Evolutionary conservation across 2,113 vertebrate genomes (phyloP), one percentile per base, ranked within the genome.

Genomic region (Corythornis cristatus): DNA sequence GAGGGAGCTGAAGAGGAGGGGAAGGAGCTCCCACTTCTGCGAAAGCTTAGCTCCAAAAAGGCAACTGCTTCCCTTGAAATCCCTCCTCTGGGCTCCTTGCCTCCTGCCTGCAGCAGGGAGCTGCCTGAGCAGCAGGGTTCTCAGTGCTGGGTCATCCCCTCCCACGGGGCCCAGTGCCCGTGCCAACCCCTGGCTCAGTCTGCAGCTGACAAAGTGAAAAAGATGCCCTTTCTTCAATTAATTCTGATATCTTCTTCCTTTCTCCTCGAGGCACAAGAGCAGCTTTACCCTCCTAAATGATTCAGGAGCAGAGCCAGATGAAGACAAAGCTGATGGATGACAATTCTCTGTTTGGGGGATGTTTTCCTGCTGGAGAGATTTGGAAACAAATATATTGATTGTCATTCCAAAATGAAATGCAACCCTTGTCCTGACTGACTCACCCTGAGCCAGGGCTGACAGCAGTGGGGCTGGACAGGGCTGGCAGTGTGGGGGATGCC

Each of bases 301-400:
- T 89, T 92, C 72, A 93, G 87, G 89, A 95, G 45, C 1, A 0
- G 50, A 82, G 93, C 89, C 87, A 93, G 74, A 60, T 8, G 58
- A 84, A 95, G 93, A 35, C 81, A 45, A 60, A 90, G 89, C 70
- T 82, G 93, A 91, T 73, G 81, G 94, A 92, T 79, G 82, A 72
- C 50, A 53, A 11, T 23, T 76, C 31, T 42, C 56, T 74, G 81
- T 50, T 91, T 18, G 58, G 50, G 66, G 33, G 71, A 84, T 54
- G 68, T 84, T 94, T 84, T 71, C 77, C 65, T 72, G 85, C 48
- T 31, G 68, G 87, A 90, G 81, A n/a, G 40, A 83, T 94, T 92
- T 57, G 57, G 86, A 90, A 95, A 92, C 83, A 86, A 83, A 90
- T 86, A 33, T 28, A 86, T 90, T 88, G 83, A 46, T 84, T 66